phyloP scores from a whole-genome alignment of 2,113 vertebrate species.

The Catagonus wagneri region DNA sequence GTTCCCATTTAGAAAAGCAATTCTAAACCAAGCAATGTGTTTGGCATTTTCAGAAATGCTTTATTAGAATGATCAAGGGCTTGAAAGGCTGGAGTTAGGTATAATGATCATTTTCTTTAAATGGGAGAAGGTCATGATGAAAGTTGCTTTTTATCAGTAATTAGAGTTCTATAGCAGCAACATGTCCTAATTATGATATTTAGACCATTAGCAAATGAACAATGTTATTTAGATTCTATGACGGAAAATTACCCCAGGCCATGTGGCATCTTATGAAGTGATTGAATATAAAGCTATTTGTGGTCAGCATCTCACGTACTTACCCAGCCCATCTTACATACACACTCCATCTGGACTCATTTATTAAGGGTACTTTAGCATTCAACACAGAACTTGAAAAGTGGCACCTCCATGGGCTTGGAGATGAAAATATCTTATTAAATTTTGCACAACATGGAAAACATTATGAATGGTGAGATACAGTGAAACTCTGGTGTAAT shows the following conservation, averaged over 20 bases:
- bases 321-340: not conserved
- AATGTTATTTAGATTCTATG: slow-evolving; percentile 76
- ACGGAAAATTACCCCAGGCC: slow-evolving; percentile 78
- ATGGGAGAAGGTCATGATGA: slow-evolving; percentile 71
- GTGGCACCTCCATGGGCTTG: slow-evolving; percentile 55
- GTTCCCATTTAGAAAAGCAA: slow-evolving; percentile 54
- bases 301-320: slow-evolving; percentile 40
- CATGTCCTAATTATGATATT: slow-evolving; percentile 78
- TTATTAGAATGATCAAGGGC: slow-evolving; percentile 71
- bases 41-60: slow-evolving; percentile 74
- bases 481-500: slow-evolving; percentile 33
- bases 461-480: slow-evolving; percentile 24
- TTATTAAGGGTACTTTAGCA: slow-evolving; percentile 67
- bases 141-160: slow-evolving; percentile 81
- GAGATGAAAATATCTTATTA: slow-evolving; percentile 61
- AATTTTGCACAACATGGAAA: slow-evolving; percentile 57
- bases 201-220: slow-evolving; percentile 76
- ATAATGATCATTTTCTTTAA: slow-evolving; percentile 76
- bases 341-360: slow-evolving; percentile 69
- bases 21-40: slow-evolving; percentile 67
- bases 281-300: slow-evolving; percentile 60
- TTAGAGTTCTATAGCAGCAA: slow-evolving; percentile 76
- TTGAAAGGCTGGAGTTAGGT: slow-evolving; percentile 72
- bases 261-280: slow-evolving; percentile 71
- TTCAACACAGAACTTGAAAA: slow-evolving; percentile 61